These are phyloP conservation scores for Platysternon megacephalum DNA, from an alignment of 2,113 vertebrate genomes.

Conservation along the genomic window DNA sequence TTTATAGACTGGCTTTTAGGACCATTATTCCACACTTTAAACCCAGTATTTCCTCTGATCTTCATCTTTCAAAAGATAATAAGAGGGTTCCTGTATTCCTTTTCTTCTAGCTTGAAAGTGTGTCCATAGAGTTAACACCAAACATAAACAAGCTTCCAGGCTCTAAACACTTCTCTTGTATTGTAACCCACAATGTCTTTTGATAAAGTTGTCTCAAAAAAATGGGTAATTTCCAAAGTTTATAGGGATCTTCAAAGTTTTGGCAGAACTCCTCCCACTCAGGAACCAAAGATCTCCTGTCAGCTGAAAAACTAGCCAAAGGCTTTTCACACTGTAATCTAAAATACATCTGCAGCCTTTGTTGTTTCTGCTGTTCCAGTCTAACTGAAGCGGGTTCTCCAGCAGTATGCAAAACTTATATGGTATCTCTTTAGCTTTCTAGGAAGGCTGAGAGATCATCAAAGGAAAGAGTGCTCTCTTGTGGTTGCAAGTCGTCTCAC, in stretches of 20 bases:
- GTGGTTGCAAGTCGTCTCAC: slow-evolving; percentile 75
- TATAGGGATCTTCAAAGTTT: slow-evolving; percentile 61
- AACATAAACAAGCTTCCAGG: slow-evolving; percentile 73
- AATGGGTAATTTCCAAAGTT: slow-evolving; percentile 71
- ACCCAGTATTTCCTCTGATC: slow-evolving; percentile 71
- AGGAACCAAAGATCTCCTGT: slow-evolving; percentile 68
- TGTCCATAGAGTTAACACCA: slow-evolving; percentile 67
- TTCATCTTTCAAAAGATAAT: slow-evolving; percentile 79
- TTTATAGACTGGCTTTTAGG: slow-evolving; percentile 47
- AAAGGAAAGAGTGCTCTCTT: slow-evolving; percentile 80
- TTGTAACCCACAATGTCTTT: slow-evolving; percentile 71
- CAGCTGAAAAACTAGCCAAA: slow-evolving; percentile 66
- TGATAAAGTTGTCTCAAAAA: slow-evolving; percentile 75
- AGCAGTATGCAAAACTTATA: slow-evolving; percentile 75
- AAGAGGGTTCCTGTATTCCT: slow-evolving; percentile 65
- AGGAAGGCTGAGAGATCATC: slow-evolving; percentile 67
- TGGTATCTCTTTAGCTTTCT: slow-evolving; percentile 49
- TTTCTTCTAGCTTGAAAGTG: slow-evolving; percentile 67
- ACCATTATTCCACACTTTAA: slow-evolving; percentile 63
- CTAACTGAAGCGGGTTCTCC: slow-evolving; percentile 68
- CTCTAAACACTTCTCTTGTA: slow-evolving; percentile 67
- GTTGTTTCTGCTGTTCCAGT: slow-evolving; percentile 74
- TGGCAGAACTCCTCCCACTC: slow-evolving; percentile 70
- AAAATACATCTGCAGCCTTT: slow-evolving; percentile 67
- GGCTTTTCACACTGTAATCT: slow-evolving; percentile 74